These are phyloP conservation scores for Plutomurus gul DNA, from an alignment of 1,140 invertebrate species.

Conservation along the genomic window DNA sequence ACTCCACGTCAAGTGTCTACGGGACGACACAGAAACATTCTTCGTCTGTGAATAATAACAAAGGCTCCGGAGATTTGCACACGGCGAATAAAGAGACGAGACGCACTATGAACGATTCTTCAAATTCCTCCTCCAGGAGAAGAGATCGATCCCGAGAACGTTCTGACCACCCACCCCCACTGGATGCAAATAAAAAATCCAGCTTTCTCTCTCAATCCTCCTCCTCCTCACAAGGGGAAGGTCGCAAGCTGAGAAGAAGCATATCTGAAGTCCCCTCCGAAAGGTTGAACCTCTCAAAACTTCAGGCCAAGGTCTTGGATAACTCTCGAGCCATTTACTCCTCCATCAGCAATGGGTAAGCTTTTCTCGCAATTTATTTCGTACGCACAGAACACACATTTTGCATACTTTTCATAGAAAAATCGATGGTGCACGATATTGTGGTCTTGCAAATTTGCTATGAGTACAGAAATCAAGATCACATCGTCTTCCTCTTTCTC, in stretches of 20 bases:
- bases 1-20: not conserved
- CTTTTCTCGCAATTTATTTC: not conserved
- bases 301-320: constrained; percentile 39
- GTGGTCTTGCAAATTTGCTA: too few relatives aligned
- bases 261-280: constrained; percentile 47
- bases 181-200: not conserved
- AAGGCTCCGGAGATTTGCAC: not conserved
- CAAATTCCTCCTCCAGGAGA: not conserved
- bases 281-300: constrained; percentile 35
- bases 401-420: not conserved
- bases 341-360: constrained; percentile 48
- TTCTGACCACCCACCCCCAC: not conserved
- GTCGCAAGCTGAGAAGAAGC: constrained; percentile 39
- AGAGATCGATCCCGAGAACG: not conserved
- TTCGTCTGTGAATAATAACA: not conserved
- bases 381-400: not conserved
- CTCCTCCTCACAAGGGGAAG: not conserved
- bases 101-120: not conserved
- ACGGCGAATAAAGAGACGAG: not conserved
- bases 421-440: too few relatives aligned
- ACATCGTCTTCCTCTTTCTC: too few relatives aligned
- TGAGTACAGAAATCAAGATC: too few relatives aligned
- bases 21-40: not conserved
- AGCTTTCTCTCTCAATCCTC: not conserved
- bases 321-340: constrained; percentile 46